Conservation (phyloP, 2,113 vertebrate genomes). For the Tragelaphus imberbis region DNA sequence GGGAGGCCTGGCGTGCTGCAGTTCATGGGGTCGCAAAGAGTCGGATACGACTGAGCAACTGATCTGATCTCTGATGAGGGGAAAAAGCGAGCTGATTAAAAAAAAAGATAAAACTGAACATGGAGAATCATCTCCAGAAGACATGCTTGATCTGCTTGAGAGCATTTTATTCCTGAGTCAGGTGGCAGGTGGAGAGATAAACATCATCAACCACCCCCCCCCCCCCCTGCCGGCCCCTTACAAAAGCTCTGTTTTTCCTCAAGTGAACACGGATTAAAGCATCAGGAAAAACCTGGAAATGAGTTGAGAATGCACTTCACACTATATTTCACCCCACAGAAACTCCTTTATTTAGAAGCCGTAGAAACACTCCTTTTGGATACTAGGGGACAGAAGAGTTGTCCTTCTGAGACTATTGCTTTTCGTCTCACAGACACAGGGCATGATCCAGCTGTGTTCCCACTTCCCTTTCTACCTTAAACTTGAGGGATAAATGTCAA, state of each 20-base stretch:
- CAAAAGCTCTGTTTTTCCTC: neutral
- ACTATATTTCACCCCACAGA: neutral
- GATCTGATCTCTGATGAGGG: too few species aligned
- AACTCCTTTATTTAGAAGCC: neutral
- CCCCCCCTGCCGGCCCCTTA: accelerated
- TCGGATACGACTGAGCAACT: too few species aligned
- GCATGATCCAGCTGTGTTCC: neutral
- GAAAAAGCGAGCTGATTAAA: neutral
- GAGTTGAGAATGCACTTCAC: neutral
- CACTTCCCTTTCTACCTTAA: neutral
- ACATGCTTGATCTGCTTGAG: neutral
- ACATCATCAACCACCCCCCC: neutral
- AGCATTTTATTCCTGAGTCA: neutral
- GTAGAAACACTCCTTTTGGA: neutral
- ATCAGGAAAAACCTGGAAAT: neutral
- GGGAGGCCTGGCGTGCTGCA: too few species aligned
- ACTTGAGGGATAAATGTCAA: neutral
- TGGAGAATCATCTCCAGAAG: neutral
- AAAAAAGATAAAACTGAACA: neutral
- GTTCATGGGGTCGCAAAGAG: too few species aligned
- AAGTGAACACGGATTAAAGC: neutral
- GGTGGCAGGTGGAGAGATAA: neutral
- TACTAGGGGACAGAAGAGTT: neutral
- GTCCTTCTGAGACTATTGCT: neutral
- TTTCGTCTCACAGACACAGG: neutral